These are phyloP conservation scores for rat (Rattus norvegicus) DNA, from an alignment of 2,113 vertebrate species.

Conservation along the genomic window DNA sequence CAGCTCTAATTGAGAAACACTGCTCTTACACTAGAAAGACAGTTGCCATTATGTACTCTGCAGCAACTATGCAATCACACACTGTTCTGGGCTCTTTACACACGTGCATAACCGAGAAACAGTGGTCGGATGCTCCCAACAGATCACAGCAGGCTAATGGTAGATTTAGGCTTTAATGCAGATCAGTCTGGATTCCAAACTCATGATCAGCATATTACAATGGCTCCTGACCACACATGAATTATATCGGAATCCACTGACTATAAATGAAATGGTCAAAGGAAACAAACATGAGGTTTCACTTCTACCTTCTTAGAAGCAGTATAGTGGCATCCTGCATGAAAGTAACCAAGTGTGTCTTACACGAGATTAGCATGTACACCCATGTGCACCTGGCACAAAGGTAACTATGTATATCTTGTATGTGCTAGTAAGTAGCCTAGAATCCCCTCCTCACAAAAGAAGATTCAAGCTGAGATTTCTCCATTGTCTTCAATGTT, in stretches of 20 bases:
- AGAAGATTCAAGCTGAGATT: constrained; percentile 48
- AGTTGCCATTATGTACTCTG: neutral
- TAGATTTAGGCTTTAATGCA: neutral
- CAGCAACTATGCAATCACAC: neutral
- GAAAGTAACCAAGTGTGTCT: neutral
- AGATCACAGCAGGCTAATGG: neutral
- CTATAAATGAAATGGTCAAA: constrained; percentile 44
- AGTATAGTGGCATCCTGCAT: neutral
- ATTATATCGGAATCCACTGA: constrained; percentile 13
- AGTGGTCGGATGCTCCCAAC: neutral
- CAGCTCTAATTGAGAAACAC: neutral
- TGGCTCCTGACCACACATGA: neutral
- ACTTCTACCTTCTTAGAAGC: constrained; percentile 22
- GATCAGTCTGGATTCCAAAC: neutral
- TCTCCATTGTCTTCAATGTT: constrained; percentile 31
- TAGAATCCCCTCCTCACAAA: constrained; percentile 18
- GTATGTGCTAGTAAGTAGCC: neutral
- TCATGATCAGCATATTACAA: neutral
- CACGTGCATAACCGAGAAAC: neutral
- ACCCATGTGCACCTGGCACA: neutral
- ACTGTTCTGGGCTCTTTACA: neutral
- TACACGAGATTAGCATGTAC: no score
- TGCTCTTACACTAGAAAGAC: neutral
- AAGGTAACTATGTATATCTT: neutral
- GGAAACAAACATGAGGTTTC: constrained; percentile 19